phyloP scores from a whole-genome alignment of 1,140 invertebrate genomes.

The Pseudachorutes palmiensis region DNA sequence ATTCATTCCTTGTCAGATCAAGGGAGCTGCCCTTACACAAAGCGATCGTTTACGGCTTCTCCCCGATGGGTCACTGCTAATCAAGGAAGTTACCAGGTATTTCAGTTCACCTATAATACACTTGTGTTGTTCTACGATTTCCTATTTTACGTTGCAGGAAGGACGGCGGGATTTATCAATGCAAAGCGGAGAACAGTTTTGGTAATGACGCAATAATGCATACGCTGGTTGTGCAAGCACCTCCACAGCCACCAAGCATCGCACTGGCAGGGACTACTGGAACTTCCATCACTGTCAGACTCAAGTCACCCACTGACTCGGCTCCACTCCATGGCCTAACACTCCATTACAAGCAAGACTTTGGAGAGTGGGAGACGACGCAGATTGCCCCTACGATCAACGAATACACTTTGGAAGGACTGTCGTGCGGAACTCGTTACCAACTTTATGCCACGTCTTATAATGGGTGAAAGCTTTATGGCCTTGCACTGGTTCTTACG shows the following conservation, averaged over 20 bases:
- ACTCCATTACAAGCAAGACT: conserved; percentile 86
- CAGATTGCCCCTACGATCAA: conserved; percentile 64
- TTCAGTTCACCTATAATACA: conserved; percentile 59
- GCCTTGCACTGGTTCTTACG: too few relatives aligned
- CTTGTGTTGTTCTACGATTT: background rate
- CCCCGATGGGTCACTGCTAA: conserved; percentile 80
- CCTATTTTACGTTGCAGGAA: conserved; percentile 41
- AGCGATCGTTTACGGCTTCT: conserved; percentile 71
- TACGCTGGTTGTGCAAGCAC: conserved; percentile 50
- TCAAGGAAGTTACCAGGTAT: conserved; percentile 69
- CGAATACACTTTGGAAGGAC: conserved; percentile 74
- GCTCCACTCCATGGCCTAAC: conserved; percentile 76
- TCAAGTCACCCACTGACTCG: conserved; percentile 63
- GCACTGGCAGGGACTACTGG: conserved; percentile 72
- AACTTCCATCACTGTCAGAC: conserved; percentile 67
- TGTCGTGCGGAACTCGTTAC: conserved; percentile 83
- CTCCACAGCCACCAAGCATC: conserved; percentile 72
- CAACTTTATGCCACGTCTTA: conserved; percentile 84
- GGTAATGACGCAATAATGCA: conserved; percentile 86
- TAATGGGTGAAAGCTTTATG: conserved; percentile 58
- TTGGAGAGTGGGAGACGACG: conserved; percentile 81
- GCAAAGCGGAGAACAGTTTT: conserved; percentile 84
- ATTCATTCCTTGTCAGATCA: too few relatives aligned
- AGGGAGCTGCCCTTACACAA: conserved; percentile 55
- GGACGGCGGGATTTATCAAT: conserved; percentile 52